Evolutionary conservation across 2,113 vertebrate genomes (phyloP).

Genomic region (Phyllostomus discolor): DNA sequence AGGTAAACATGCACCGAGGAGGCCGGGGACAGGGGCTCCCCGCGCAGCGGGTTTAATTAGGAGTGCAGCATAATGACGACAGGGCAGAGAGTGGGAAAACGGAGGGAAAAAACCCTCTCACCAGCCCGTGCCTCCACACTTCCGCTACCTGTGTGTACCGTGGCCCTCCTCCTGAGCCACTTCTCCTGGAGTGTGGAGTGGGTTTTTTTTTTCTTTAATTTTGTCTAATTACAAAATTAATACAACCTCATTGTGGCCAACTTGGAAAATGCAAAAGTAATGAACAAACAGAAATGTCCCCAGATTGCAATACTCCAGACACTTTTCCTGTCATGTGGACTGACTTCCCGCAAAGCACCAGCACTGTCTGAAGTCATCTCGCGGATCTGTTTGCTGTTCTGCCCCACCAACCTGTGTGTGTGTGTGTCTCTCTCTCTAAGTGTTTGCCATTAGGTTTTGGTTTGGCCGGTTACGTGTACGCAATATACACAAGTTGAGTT

Average conservation of each 20-base stretch:
- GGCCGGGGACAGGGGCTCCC: neutral
- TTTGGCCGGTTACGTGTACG: constrained; percentile 60
- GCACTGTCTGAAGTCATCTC: neutral
- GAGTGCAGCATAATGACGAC: neutral
- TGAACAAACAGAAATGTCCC: neutral
- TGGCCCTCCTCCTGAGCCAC: neutral
- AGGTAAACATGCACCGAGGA: constrained; percentile 42
- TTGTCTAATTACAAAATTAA: neutral
- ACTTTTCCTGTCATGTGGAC: neutral
- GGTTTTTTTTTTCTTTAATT: neutral
- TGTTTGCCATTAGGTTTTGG: constrained; percentile 50
- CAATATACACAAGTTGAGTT: constrained; percentile 63
- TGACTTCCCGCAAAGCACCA: neutral
- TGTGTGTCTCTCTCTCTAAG: neutral
- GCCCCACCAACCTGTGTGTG: neutral
- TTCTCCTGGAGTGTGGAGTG: neutral
- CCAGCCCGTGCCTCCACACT: too few relatives aligned
- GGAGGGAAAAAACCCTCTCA: neutral
- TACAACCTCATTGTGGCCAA: neutral
- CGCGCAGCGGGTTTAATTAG: neutral
- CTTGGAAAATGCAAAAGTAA: neutral
- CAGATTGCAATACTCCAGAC: fast-evolving
- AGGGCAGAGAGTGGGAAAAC: neutral
- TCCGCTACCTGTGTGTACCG: fast-evolving
- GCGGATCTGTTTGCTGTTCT: neutral